phyloP scores from a whole-genome alignment of 2,888 invertebrate genomes.

The Poecilus cupreus region DNA sequence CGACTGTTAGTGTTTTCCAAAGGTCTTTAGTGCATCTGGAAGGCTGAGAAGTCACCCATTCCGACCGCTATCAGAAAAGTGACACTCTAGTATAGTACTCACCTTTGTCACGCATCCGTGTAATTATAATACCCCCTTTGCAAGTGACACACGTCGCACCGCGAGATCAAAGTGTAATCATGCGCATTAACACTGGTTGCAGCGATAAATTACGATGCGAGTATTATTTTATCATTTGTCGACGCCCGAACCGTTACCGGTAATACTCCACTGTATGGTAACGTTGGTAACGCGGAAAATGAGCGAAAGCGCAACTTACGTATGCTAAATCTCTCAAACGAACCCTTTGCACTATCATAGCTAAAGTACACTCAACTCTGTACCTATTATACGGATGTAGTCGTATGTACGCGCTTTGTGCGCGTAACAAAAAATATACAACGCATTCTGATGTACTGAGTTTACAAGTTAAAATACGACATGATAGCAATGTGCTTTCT shows the following conservation, averaged over 20 bases:
- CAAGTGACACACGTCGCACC: background rate
- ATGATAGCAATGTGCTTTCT: too few relatives aligned
- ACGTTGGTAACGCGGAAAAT: background rate
- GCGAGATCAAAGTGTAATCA: slow-evolving; percentile 44
- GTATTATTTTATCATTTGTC: slow-evolving; percentile 48
- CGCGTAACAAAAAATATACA: too few relatives aligned
- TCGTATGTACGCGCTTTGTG: too few relatives aligned
- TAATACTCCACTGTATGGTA: background rate
- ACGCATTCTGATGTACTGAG: too few relatives aligned
- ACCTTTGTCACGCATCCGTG: background rate
- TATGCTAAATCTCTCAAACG: slow-evolving; percentile 19
- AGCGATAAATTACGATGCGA: slow-evolving; percentile 43
- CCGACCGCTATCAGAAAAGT: too few relatives aligned
- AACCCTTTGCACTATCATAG: background rate
- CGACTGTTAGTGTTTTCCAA: too few relatives aligned
- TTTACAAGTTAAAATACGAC: too few relatives aligned
- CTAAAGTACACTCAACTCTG: background rate
- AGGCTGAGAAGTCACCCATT: too few relatives aligned
- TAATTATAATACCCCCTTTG: background rate
- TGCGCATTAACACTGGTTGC: slow-evolving; percentile 23
- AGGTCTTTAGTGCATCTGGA: too few relatives aligned
- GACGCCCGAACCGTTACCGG: slow-evolving; percentile 1
- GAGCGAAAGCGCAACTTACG: background rate
- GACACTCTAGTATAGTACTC: too few relatives aligned
- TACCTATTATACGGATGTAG: too few relatives aligned